Evolutionary conservation across 2,888 invertebrate genomes (phyloP).

Genomic region (Drosophila antonietae): DNA sequence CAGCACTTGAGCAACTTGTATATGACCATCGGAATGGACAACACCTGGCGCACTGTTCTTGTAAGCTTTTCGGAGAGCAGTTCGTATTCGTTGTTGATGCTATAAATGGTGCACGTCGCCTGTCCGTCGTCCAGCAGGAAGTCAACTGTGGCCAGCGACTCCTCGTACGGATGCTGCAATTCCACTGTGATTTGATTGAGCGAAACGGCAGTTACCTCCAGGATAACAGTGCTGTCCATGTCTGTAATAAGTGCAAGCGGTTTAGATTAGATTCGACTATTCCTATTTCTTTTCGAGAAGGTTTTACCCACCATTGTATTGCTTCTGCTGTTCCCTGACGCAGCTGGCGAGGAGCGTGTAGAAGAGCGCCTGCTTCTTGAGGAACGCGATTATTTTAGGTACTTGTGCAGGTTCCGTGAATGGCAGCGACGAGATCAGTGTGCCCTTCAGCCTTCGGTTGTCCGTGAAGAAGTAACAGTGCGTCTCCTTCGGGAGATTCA

Average conservation of each 20-base stretch:
- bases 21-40: slow-evolving; percentile 97
- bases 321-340: slow-evolving; percentile 92
- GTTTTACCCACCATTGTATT: slow-evolving; percentile 86
- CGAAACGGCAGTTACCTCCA: slow-evolving; percentile 95
- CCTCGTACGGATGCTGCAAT: slow-evolving; percentile 96
- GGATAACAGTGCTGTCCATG: slow-evolving; percentile 88
- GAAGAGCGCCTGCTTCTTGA: slow-evolving; percentile 96
- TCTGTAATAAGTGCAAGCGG: slow-evolving; percentile 70
- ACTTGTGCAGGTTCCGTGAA: slow-evolving; percentile 98
- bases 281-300: too few species aligned
- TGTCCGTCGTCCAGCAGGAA: slow-evolving; percentile 93
- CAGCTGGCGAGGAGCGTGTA: slow-evolving; percentile 95
- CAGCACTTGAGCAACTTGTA: slow-evolving; percentile 94
- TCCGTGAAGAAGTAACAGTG: slow-evolving; percentile 98
- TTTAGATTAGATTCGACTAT: background rate
- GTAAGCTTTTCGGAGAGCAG: slow-evolving; percentile 84
- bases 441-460: slow-evolving; percentile 88
- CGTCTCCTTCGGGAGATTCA: slow-evolving; percentile 95
- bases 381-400: slow-evolving; percentile 92
- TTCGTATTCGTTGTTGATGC: slow-evolving; percentile 86
- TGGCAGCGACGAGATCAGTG: slow-evolving; percentile 88
- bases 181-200: slow-evolving; percentile 95
- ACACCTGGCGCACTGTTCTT: slow-evolving; percentile 92
- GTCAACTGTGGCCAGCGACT: slow-evolving; percentile 96
- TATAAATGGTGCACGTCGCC: slow-evolving; percentile 91